Conservation (phyloP, 1,140 invertebrate genomes). For the Dolichoris vasculosae region DNA sequence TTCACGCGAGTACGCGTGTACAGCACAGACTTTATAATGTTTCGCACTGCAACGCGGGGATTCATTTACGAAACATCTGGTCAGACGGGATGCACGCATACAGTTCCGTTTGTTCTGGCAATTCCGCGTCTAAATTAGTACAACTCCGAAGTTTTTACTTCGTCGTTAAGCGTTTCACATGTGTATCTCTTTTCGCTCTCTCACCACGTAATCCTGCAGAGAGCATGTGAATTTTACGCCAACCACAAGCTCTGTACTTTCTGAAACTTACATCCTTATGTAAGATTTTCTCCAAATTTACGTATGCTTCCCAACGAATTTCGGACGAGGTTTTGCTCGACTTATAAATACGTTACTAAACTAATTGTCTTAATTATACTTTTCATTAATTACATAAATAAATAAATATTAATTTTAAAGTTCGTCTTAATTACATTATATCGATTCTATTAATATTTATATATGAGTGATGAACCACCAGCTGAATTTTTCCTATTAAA, state of each 20-base stretch:
- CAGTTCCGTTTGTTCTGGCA: conserved; percentile 72
- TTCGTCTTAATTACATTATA: too few species aligned
- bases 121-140: conserved; percentile 70
- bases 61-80: conserved; percentile 71
- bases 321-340: neutral
- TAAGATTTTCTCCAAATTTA: conserved; percentile 30
- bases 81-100: conserved; percentile 67
- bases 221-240: conserved; percentile 36
- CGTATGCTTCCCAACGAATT: neutral
- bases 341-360: too few species aligned
- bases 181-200: conserved; percentile 57
- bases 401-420: too few species aligned
- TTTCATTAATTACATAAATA: too few species aligned
- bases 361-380: too few species aligned
- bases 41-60: conserved; percentile 54
- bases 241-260: neutral
- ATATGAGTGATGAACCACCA: too few species aligned
- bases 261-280: neutral
- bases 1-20: neutral
- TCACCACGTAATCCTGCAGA: conserved; percentile 56
- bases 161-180: conserved; percentile 69
- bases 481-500: too few species aligned
- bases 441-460: too few species aligned
- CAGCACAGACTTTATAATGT: conserved; percentile 4
- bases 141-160: conserved; percentile 67